phyloP scores from a whole-genome alignment of 1,140 invertebrate genomes.

The Cardiocondyla obscurior region DNA sequence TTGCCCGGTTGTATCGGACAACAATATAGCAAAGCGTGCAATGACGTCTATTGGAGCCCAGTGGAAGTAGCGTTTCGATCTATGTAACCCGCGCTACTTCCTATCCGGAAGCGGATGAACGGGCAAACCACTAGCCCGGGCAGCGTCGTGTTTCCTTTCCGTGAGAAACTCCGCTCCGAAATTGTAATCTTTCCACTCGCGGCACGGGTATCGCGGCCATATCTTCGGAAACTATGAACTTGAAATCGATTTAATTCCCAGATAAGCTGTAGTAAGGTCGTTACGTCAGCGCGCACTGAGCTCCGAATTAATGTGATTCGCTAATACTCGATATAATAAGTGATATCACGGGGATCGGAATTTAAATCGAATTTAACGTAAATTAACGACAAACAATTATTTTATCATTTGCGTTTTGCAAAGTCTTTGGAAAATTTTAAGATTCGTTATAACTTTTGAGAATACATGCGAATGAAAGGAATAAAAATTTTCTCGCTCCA shows the following conservation, averaged over 20 bases:
- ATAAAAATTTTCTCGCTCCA: not conserved
- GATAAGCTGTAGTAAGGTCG: conserved; percentile 34
- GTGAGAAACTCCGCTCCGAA: conserved; percentile 37
- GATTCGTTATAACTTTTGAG: not conserved
- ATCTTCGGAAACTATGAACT: conserved; percentile 46
- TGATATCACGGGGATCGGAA: not conserved
- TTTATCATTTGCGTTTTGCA: not conserved
- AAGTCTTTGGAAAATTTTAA: not conserved
- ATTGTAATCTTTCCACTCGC: conserved; percentile 44
- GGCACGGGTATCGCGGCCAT: not conserved
- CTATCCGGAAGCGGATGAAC: conserved; percentile 66
- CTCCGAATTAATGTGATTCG: conserved; percentile 21
- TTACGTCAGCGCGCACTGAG: conserved; percentile 7
- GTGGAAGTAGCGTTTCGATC: conserved; percentile 46
- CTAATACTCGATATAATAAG: conserved; percentile 26
- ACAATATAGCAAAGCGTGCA: conserved; percentile 57
- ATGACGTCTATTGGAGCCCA: conserved; percentile 58
- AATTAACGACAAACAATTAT: not conserved
- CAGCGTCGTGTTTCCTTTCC: conserved; percentile 63
- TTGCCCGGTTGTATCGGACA: not conserved
- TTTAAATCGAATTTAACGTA: conserved; percentile 11
- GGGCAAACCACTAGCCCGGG: conserved; percentile 54
- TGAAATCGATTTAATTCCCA: conserved; percentile 48
- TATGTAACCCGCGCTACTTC: conserved; percentile 56
- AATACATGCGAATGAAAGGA: not conserved